Evolutionary conservation across 2,797 vertebrate species (phyloP), one percentile per base, ranked within the genome.

Genomic region (Hydrolagus colliei): DNA sequence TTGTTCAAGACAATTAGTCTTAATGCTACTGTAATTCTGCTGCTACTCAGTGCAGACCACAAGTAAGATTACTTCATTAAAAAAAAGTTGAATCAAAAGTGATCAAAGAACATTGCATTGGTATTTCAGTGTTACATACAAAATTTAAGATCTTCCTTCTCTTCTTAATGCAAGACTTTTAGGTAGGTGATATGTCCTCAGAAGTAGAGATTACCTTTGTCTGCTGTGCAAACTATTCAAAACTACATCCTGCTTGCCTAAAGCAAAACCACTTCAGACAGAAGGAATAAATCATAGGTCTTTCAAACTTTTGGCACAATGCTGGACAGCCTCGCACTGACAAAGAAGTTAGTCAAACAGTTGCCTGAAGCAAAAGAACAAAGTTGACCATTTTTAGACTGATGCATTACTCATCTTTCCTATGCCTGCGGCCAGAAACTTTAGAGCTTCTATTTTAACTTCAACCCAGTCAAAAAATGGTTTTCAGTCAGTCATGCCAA

Each of bases 351-450:
- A 87, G 62, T 87, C 61, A 87, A 86, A 41, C 41, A 86, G 1
- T 86, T 65, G 88, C 86, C 87, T 68, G 16, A 77, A 72, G 86
- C 59, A 22, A 86, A 86, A 85, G 13, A 86, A 86, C 72, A 86
- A 68, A 86, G 20, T 71, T 12, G 35, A 73, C 12, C 76, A 85
- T 4, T 87, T 87, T 77, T 86, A 65, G 10, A 77, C 22, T 84
- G 65, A 71, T 61, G 82, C 82, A 59, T 22, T 73, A 86, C 22
- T 87, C 79, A 80, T 87, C 86, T 89, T 88, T 88, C 84, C 86
- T 88, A 16, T 87, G 76, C 68, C 86, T 88, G 9, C 32, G 88
- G 32, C 77, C 88, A 87, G 84, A 87, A 87, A 89, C 71, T 78
- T 86, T 88, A 88, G 9, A 86, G 27, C 77, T 86, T 86, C 86